Evolutionary conservation across 2,888 invertebrate genomes (phyloP), one percentile per base, ranked within the genome.

Genomic region (Sminthurinus aureus): DNA sequence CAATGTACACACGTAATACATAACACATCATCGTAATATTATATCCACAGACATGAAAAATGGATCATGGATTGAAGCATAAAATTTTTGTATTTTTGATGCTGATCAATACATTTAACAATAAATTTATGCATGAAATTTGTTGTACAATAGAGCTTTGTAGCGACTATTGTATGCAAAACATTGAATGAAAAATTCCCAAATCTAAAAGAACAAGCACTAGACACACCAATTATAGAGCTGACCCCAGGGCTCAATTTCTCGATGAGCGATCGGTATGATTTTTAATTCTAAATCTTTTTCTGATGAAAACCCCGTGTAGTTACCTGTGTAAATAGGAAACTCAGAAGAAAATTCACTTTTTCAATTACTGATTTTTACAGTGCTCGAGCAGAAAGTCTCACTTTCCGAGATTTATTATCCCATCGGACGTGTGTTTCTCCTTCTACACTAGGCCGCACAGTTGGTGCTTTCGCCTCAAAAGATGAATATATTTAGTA

Each of bases 361-460:
- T 24, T 26, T 12, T 71, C 13, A 71, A 26, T 24, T 24, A 24
- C 20, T 18, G 18, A 71, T 20, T 83, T 38, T 38, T 38, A 8
- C 51, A 86, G 86, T 73, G 85, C 77, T 66, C 85, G 87, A 3
- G 83, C 84, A 4, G 85, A 87, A 77, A 58, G 83, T 13, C 66
- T 74, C n/a, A 83, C 81, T 24, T 87, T 87, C 52, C 79, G 87
- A 3, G 87, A 87, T 51, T 81, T 87, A n/a, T 79, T 87, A 2
- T 58, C 86, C 2, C 87, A 87, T 67, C 84, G 85, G 4, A 69
- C 84, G 22, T 86, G 87, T 69, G 18, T 86, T 0, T 74, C 58
- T 8, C 74, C 79, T 3, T 73, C 77, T 52, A 83, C 75, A 24
- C 67, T 86, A 24, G 71, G 71, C 0, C 24, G 71, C 9, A 71